These are phyloP conservation scores for Scolanthus callimorphus DNA, from an alignment of 92 coral and sea anemone genomes.

Conservation along the genomic window DNA sequence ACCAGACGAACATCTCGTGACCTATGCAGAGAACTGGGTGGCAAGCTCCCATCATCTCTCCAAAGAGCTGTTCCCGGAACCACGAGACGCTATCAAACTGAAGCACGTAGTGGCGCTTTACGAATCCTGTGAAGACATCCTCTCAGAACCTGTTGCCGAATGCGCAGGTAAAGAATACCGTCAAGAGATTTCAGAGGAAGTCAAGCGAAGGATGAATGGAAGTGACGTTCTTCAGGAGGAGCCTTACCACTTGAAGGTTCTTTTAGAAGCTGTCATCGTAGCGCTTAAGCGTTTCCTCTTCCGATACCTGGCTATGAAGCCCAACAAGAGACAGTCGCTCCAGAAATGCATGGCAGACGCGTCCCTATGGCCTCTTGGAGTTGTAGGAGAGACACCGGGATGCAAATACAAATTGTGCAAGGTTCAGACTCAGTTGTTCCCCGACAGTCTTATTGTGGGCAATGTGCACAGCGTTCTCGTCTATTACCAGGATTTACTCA, in stretches of 20 bases:
- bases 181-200: conserved; percentile 23
- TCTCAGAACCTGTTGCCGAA: conserved; percentile 76
- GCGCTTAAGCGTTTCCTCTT: conserved; percentile 92
- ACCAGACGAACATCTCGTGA: conserved; percentile 57
- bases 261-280: conserved; percentile 37
- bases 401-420: background rate
- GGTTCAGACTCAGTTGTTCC: conserved; percentile 15
- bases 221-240: conserved; percentile 6
- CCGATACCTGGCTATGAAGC: conserved; percentile 78
- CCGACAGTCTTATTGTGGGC: conserved; percentile 30
- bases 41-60: conserved; percentile 79
- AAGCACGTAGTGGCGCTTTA: conserved; percentile 85
- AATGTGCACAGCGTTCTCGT: too few species aligned
- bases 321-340: conserved; percentile 48
- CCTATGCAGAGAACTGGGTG: conserved; percentile 73
- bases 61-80: conserved; percentile 61
- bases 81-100: conserved; percentile 62
- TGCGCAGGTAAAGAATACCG: conserved; percentile 61
- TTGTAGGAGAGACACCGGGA: conserved; percentile 6
- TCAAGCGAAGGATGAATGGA: conserved; percentile 11
- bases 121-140: conserved; percentile 81
- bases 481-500: too few species aligned
- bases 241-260: conserved; percentile 1
- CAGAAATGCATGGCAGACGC: conserved; percentile 60
- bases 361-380: conserved; percentile 81